Evolutionary conservation across 2,888 invertebrate genomes (phyloP).

Genomic region (Sycophila texana): DNA sequence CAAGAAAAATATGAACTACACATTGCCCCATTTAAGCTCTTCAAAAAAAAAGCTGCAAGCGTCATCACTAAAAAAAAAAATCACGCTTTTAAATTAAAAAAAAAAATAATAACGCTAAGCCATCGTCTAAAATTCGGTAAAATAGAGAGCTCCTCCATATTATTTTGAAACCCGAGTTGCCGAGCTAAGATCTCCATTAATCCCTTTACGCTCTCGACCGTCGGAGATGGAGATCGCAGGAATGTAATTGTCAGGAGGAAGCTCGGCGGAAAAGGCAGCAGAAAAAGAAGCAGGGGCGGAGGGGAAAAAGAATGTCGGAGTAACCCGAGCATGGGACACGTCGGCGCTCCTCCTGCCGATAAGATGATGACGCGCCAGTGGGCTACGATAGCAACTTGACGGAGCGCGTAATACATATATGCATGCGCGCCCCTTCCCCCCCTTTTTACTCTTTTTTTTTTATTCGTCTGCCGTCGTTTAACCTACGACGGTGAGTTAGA

Average conservation of each 20-base stretch:
- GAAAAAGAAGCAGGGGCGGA: neutral
- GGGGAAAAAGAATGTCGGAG: neutral
- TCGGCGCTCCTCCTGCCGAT: neutral
- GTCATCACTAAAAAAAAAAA: too few relatives aligned
- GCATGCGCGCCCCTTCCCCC: neutral
- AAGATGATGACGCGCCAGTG: conserved; percentile 22
- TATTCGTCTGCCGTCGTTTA: neutral
- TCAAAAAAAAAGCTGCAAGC: too few relatives aligned
- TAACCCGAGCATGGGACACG: neutral
- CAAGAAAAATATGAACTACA: too few relatives aligned
- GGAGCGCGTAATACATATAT: neutral
- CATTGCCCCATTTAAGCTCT: too few relatives aligned
- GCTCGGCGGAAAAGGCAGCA: neutral
- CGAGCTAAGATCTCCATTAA: too few relatives aligned
- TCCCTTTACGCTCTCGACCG: neutral
- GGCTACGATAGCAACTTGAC: conserved; percentile 22
- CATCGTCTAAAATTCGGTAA: too few relatives aligned
- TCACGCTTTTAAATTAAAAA: too few relatives aligned
- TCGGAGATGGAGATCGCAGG: neutral
- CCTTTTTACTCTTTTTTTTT: neutral
- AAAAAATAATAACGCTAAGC: too few relatives aligned
- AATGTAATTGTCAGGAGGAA: neutral
- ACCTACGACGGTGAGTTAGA: too few relatives aligned
- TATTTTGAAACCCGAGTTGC: too few relatives aligned
- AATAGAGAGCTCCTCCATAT: too few relatives aligned